phyloP scores from a whole-genome alignment of 2,797 vertebrate genomes.

The Numenius phaeopus region DNA sequence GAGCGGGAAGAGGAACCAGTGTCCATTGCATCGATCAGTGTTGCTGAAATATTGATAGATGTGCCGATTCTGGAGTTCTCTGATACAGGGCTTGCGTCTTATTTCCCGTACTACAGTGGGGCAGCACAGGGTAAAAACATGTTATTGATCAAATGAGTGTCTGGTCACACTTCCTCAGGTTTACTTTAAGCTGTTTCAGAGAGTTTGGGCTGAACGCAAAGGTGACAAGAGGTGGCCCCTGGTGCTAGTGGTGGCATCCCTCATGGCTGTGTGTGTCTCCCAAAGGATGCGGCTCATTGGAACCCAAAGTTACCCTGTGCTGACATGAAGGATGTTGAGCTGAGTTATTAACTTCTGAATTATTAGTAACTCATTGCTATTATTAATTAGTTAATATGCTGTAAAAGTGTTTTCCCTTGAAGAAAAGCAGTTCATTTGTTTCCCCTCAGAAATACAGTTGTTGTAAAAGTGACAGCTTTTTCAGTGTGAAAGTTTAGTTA shows the following conservation, averaged over 20 bases:
- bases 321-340: background rate
- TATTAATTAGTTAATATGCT: background rate
- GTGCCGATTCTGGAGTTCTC: background rate
- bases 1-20: background rate
- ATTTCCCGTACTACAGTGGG: background rate
- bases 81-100: background rate
- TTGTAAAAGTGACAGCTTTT: background rate
- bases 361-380: background rate
- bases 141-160: background rate
- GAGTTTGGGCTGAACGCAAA: background rate
- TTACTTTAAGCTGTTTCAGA: background rate
- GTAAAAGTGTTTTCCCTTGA: background rate
- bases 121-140: background rate
- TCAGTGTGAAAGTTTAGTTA: background rate
- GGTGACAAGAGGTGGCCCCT: background rate
- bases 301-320: background rate
- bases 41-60: background rate
- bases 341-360: background rate
- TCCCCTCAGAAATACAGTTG: background rate
- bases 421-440: background rate
- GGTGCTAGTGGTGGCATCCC: background rate
- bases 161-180: background rate
- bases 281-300: background rate
- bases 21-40: accelerated
- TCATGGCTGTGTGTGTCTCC: too few species aligned